Evolutionary conservation across 1,140 invertebrate species (phyloP).

Genomic region (Cydia fagiglandana): DNA sequence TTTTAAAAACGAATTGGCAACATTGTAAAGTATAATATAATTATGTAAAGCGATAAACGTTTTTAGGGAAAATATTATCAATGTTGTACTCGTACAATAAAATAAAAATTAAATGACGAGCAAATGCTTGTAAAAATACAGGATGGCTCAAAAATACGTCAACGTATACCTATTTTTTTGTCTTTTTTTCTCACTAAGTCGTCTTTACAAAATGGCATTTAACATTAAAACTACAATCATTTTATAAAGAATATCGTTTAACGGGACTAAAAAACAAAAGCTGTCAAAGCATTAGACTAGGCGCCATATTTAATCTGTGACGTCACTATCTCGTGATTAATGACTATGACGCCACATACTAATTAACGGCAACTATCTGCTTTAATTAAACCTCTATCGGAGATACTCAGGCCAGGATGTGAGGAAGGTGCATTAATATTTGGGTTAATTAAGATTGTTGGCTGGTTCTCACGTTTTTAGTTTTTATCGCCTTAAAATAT

Average conservation of each 20-base stretch:
- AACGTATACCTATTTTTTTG: no score
- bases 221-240: no score
- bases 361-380: constrained; percentile 13
- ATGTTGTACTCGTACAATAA: no score
- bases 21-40: no score
- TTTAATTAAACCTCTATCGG: constrained; percentile 5
- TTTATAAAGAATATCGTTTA: neutral
- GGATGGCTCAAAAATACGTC: no score
- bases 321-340: constrained; percentile 10
- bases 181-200: no score
- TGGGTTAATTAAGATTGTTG: neutral
- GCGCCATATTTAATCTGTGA: neutral
- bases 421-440: constrained; percentile 1
- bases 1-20: neutral
- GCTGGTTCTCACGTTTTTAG: neutral
- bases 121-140: no score
- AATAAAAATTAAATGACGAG: no score
- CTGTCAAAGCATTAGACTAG: neutral
- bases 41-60: no score
- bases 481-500: no score
- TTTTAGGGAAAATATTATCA: no score
- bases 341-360: neutral
- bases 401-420: neutral
- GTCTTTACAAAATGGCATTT: no score
- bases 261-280: neutral